Evolutionary conservation across 2,797 vertebrate genomes (phyloP), one percentile per base, ranked within the genome.

Genomic region (Tragopan temminckii): DNA sequence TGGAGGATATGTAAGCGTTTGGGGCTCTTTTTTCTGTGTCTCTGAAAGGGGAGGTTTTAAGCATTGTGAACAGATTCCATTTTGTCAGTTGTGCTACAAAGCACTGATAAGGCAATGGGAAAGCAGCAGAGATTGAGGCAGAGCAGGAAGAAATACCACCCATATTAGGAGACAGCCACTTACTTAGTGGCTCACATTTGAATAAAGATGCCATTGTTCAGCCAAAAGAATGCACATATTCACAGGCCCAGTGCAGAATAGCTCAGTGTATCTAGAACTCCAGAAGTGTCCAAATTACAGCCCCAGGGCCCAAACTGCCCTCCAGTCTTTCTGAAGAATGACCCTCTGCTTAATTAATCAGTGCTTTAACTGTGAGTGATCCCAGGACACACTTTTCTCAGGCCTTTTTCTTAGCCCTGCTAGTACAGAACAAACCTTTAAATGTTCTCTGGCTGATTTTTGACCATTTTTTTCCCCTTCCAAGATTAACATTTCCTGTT

Each of bases 401-500:
- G 95, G 91, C 92, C 75, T 94, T 94, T 89, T 89, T 88, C 89
- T 95, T 95, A 96, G 91, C 80, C 84, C 50, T 86, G 77, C 71
- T 91, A 96, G 87, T 95, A 97, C 94, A 66, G 88, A 95, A 96
- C 90, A 96, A 96, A 92, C 88, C 91, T 96, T 90, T 88, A 91
- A 96, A 97, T 97, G 90, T 96, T 96, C 89, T 94, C 88, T 93
- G 80, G 85, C 84, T 96, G 94, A 96, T 96, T 97, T 97, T 96
- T 96, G 94, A 95, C 95, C 88, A 92, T 85, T 94, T 96, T 96
- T 91, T 50, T 15, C 87, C 93, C 92, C 90, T 93, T 96, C 95
- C 90, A 91, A 94, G 95, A 91, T 96, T 96, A 96, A 94, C 94
- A 95, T 97, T 96, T 97, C 95, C 94, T 97, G 94, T 94, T 94